Conservation (phyloP, 2,888 invertebrate species). For the Lasioglossum figueresi region DNA sequence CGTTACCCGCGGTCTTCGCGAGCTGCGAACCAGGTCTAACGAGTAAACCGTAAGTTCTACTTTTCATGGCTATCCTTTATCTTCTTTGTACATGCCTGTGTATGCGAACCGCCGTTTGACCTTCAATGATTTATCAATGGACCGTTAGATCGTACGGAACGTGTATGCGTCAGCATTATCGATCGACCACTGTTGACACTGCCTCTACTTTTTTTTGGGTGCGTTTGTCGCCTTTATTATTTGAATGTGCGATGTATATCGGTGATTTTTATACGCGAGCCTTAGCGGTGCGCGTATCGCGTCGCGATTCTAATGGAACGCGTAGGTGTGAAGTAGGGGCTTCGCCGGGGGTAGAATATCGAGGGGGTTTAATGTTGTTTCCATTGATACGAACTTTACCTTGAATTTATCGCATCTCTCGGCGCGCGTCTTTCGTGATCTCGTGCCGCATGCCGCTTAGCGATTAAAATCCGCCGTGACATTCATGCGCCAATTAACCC, state of each 20-base stretch:
- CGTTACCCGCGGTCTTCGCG: conserved; percentile 20
- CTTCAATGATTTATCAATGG: conserved; percentile 64
- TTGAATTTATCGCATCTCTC: conserved; percentile 7
- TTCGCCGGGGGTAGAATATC: background rate
- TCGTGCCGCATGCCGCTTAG: conserved; percentile 18
- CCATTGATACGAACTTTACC: background rate
- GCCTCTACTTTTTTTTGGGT: background rate
- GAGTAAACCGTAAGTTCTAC: conserved; percentile 38
- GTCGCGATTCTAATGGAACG: background rate
- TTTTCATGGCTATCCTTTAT: background rate
- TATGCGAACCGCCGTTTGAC: conserved; percentile 25
- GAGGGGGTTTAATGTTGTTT: background rate
- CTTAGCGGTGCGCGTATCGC: background rate
- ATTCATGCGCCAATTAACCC: conserved; percentile 61
- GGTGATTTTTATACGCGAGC: background rate
- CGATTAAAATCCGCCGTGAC: conserved; percentile 54
- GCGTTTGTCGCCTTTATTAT: background rate
- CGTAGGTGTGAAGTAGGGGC: background rate
- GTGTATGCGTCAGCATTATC: conserved; percentile 64
- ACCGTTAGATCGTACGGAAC: conserved; percentile 63
- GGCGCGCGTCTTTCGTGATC: background rate
- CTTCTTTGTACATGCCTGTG: background rate
- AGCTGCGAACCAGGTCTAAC: conserved; percentile 25
- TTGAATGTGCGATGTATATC: background rate
- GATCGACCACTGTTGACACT: conserved; percentile 62